These are phyloP conservation scores for Meloidogyne exigua DNA, from an alignment of 1,140 invertebrate genomes.

Conservation along the genomic window DNA sequence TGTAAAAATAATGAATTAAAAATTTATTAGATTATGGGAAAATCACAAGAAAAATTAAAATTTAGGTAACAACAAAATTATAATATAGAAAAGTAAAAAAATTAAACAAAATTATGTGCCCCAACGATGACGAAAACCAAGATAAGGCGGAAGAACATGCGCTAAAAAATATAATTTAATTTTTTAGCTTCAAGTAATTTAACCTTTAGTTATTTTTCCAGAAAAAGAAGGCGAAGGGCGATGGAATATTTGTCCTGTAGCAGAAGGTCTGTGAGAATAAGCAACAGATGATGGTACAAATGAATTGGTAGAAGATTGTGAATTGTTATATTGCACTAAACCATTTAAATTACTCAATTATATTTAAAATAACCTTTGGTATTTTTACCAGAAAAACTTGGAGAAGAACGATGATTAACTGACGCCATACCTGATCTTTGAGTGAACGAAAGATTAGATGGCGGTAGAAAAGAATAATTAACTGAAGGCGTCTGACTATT, in stretches of 20 bases:
- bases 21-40: not conserved
- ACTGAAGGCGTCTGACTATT: too few relatives aligned
- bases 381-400: too few relatives aligned
- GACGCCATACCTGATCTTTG: too few relatives aligned
- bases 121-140: not conserved
- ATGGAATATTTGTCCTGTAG: not conserved
- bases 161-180: not conserved
- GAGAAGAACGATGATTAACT: too few relatives aligned
- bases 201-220: not conserved
- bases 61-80: not conserved
- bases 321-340: not conserved
- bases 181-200: not conserved
- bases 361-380: too few relatives aligned
- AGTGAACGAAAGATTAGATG: too few relatives aligned
- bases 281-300: not conserved
- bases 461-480: too few relatives aligned
- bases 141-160: not conserved
- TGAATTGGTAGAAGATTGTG: not conserved
- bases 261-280: not conserved
- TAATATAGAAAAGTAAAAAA: not conserved
- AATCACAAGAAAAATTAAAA: not conserved
- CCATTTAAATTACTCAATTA: not conserved
- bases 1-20: not conserved
- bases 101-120: not conserved
- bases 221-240: not conserved